phyloP scores from a whole-genome alignment of 2,888 invertebrate genomes.

The Acanthosepion lycidas region DNA sequence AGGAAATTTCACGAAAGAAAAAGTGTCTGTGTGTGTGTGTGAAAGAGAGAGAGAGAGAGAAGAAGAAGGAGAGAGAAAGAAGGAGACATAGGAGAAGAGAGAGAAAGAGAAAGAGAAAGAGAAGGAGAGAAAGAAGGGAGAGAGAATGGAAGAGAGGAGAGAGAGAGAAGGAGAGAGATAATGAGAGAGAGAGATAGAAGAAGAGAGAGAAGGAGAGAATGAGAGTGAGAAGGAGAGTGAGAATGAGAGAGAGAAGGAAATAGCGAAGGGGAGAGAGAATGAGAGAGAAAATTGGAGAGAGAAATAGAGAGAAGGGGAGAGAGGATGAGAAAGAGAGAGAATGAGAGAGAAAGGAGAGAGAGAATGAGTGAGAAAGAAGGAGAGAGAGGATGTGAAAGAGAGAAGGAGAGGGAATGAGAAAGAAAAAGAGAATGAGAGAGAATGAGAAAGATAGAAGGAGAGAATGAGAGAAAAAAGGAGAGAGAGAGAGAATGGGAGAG shows the following conservation, averaged over 20 bases:
- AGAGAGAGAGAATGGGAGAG: too few species aligned
- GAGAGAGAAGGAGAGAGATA: not conserved
- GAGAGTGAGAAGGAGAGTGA: not conserved
- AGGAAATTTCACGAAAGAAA: too few species aligned
- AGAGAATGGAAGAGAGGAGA: accelerated
- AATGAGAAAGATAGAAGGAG: too few species aligned
- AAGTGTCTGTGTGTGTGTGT: too few species aligned
- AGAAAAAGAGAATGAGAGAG: too few species aligned
- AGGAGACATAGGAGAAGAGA: not conserved
- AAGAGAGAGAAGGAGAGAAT: not conserved
- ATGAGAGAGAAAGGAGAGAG: not conserved
- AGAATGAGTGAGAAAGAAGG: not conserved
- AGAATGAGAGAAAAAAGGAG: too few species aligned
- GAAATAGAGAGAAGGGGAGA: not conserved
- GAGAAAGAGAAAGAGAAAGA: not conserved
- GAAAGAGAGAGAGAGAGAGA: too few species aligned
- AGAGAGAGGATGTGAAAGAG: too few species aligned
- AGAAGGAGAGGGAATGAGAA: too few species aligned
- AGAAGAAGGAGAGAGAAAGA: not conserved
- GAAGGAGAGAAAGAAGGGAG: not conserved
- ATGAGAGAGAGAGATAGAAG: not conserved
- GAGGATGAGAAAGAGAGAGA: not conserved
- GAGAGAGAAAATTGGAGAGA: not conserved
- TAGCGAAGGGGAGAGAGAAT: accelerated
- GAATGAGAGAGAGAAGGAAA: not conserved